Percentiles rank a stretch among this genome's conserved stretches.
These are phyloP conservation scores for Tinea semifulvella DNA, from an alignment of 2,888 invertebrate genomes.

Conservation along the genomic window DNA sequence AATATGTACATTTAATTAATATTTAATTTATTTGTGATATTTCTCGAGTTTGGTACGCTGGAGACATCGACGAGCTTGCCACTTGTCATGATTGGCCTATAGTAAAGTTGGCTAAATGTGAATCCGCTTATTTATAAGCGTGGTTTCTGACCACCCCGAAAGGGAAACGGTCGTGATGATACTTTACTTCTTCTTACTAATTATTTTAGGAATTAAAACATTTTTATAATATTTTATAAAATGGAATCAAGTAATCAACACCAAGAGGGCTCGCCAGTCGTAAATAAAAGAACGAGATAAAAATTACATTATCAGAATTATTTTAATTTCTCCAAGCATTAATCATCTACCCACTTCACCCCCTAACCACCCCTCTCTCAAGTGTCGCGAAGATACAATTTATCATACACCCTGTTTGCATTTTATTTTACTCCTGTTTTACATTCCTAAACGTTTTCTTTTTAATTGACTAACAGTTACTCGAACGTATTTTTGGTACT, in stretches of 20 bases:
- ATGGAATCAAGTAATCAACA: neutral
- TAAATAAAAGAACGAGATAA: conserved; percentile 55
- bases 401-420: conserved; percentile 8
- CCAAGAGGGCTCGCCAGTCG: conserved; percentile 25
- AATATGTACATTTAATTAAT: too few species aligned
- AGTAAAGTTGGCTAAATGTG: too few species aligned
- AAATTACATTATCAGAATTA: conserved; percentile 53
- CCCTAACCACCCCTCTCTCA: conserved; percentile 1
- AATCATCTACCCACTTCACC: conserved; percentile 47
- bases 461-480: too few species aligned
- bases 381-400: conserved; percentile 11
- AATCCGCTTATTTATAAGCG: too few species aligned
- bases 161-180: too few species aligned
- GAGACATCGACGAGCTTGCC: too few species aligned
- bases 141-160: too few species aligned
- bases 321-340: conserved; percentile 59
- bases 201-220: neutral
- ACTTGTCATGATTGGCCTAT: too few species aligned
- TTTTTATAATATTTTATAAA: neutral
- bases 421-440: conserved; percentile 4
- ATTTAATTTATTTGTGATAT: too few species aligned
- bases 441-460: neutral
- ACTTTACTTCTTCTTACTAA: too few species aligned
- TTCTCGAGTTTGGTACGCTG: too few species aligned
- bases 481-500: too few species aligned